Conservation (phyloP, 2,113 vertebrate species). For the Aepyceros melampus region DNA sequence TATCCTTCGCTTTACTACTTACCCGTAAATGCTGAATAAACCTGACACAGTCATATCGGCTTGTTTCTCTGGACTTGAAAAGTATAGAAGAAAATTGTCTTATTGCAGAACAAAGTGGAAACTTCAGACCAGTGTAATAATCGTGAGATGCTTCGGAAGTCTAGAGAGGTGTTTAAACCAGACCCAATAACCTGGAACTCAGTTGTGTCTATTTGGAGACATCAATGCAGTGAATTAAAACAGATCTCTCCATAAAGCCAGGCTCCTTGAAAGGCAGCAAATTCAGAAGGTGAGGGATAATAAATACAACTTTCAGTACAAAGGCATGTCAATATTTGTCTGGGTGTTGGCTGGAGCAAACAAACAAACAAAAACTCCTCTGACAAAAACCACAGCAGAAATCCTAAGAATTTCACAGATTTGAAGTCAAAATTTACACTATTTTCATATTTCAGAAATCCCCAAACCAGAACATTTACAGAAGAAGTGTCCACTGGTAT, state of each 20-base stretch:
- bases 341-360: neutral
- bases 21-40: neutral
- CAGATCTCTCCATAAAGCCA: neutral
- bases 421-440: neutral
- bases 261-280: neutral
- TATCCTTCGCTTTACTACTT: neutral
- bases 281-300: neutral
- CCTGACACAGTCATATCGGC: neutral
- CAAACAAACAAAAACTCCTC: neutral
- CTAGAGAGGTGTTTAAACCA: neutral
- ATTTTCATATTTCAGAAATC: neutral
- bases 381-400: neutral
- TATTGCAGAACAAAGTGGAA: neutral
- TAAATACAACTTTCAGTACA: neutral
- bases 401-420: neutral
- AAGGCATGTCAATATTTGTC: neutral
- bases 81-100: neutral
- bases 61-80: neutral
- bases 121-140: neutral
- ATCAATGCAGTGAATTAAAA: neutral
- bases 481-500: neutral
- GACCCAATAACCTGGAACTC: neutral
- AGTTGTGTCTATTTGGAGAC: neutral
- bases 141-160: neutral
- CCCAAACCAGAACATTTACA: neutral